These are phyloP conservation scores for Odontocolon sp. DNA, from an alignment of 2,888 invertebrate genomes.

Conservation along the genomic window DNA sequence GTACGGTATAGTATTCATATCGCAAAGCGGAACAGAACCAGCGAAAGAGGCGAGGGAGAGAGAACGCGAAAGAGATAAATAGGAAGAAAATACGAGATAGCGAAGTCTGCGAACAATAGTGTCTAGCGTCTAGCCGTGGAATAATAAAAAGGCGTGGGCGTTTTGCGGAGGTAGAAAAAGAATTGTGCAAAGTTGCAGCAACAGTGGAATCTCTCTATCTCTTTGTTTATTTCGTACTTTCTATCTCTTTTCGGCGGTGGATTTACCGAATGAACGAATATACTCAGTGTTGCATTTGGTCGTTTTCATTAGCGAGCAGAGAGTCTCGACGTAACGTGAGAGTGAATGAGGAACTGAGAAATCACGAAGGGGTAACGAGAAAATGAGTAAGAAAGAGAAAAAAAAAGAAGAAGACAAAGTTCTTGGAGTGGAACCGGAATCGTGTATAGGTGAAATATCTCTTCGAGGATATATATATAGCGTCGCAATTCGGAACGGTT, in stretches of 20 bases:
- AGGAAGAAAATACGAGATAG: slow-evolving; percentile 36
- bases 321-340: background rate
- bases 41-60: slow-evolving; percentile 48
- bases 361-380: slow-evolving; percentile 56
- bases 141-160: slow-evolving; percentile 47
- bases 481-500: slow-evolving; percentile 56
- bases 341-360: slow-evolving; percentile 5
- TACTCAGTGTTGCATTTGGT: background rate
- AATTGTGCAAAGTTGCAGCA: slow-evolving; percentile 58
- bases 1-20: slow-evolving; percentile 10
- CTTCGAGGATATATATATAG: background rate
- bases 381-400: slow-evolving; percentile 24
- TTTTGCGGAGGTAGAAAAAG: slow-evolving; percentile 43
- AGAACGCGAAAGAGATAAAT: slow-evolving; percentile 18
- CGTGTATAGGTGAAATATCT: slow-evolving; percentile 49
- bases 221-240: no score
- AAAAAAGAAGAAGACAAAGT: slow-evolving; percentile 29
- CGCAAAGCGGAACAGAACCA: slow-evolving; percentile 23
- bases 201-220: slow-evolving; percentile 19
- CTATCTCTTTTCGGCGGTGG: slow-evolving; percentile 37
- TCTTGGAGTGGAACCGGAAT: slow-evolving; percentile 49
- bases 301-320: background rate
- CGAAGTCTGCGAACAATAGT: slow-evolving; percentile 49
- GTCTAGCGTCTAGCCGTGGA: slow-evolving; percentile 43
- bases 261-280: background rate